These are phyloP conservation scores for Pristionchus arcanus DNA, from an alignment of 2,888 invertebrate genomes.

Conservation along the genomic window DNA sequence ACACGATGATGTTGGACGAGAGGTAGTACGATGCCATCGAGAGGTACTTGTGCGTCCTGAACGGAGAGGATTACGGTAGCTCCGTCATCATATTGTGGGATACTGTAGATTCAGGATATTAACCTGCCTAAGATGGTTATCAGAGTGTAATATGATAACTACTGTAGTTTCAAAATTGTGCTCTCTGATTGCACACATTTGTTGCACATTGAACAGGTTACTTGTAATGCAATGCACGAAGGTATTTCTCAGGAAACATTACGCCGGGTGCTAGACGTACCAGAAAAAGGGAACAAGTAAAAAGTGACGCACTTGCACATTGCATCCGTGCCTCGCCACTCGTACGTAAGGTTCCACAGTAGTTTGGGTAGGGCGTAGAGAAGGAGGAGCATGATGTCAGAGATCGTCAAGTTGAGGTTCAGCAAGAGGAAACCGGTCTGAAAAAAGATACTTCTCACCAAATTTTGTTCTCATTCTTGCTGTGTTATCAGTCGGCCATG, in stretches of 20 bases:
- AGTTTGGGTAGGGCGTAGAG: slow-evolving; percentile 65
- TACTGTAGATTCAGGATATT: no score
- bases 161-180: no score
- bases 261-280: no score
- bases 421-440: slow-evolving; percentile 76
- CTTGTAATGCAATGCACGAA: no score
- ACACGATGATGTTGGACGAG: slow-evolving; percentile 78
- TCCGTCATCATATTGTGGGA: no score
- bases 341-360: slow-evolving; percentile 75
- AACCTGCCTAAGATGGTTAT: no score
- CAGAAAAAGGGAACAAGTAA: no score
- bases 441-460: slow-evolving; percentile 1
- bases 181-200: no score
- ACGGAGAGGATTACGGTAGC: background rate
- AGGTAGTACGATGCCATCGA: slow-evolving; percentile 76
- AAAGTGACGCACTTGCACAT: slow-evolving; percentile 63
- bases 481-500: background rate
- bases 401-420: slow-evolving; percentile 77
- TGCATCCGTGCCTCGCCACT: slow-evolving; percentile 73
- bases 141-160: no score
- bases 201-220: no score
- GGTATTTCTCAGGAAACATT: no score
- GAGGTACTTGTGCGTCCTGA: slow-evolving; percentile 66
- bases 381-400: slow-evolving; percentile 74
- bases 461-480: background rate